Evolutionary conservation across 2,113 vertebrate genomes (phyloP).

Genomic region (Dermatemys mawii): DNA sequence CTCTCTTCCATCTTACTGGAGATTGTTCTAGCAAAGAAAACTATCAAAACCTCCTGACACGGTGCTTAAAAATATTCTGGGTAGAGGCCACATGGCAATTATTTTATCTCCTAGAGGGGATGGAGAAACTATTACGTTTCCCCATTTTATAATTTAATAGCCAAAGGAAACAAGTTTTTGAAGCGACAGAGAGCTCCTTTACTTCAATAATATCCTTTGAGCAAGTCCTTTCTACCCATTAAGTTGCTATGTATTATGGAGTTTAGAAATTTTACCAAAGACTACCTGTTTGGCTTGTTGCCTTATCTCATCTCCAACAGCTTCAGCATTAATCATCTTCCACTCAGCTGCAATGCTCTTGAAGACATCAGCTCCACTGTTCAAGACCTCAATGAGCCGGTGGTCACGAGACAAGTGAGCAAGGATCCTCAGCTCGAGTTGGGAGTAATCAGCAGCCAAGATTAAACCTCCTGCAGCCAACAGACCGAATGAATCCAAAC

Average conservation of each 20-base stretch:
- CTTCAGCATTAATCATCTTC: constrained; percentile 87
- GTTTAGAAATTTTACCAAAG: background rate
- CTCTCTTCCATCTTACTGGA: background rate
- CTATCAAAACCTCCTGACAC: background rate
- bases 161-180: background rate
- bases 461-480: constrained; percentile 88
- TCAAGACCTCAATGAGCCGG: constrained; percentile 89
- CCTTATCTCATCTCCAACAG: constrained; percentile 86
- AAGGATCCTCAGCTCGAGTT: constrained; percentile 93
- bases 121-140: background rate
- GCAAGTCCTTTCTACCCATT: background rate
- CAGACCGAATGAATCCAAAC: background rate
- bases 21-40: background rate
- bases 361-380: constrained; percentile 90
- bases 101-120: background rate
- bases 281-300: constrained; percentile 96
- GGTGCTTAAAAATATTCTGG: background rate
- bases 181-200: background rate
- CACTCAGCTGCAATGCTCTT: constrained; percentile 94
- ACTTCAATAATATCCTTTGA: background rate
- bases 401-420: constrained; percentile 90
- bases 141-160: background rate
- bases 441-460: constrained; percentile 95
- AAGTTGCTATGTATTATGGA: background rate
- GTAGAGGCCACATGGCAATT: background rate